Percentiles rank a stretch among this genome's conserved stretches.
These are phyloP conservation scores for Heliocidaris erythrogramma DNA, from an alignment of 35 echinoderm and acorn worm genomes.

Conservation along the genomic window DNA sequence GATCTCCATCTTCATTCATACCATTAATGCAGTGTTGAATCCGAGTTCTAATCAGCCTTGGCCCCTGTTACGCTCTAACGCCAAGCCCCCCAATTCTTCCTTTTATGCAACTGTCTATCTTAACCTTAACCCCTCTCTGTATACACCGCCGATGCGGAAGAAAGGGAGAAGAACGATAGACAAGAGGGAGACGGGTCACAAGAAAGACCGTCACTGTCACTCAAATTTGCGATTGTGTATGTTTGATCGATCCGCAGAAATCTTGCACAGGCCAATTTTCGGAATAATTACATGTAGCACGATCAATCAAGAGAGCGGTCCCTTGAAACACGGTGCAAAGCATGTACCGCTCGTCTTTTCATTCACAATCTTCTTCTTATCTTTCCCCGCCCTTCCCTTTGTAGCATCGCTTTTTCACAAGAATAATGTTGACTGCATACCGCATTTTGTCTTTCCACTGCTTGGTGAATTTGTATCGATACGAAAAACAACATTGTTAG, in stretches of 20 bases:
- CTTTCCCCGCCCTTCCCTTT: background rate
- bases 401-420: background rate
- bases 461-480: background rate
- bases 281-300: conserved; percentile 49
- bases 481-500: background rate
- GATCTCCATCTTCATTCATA: conserved; percentile 27
- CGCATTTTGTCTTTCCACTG: background rate
- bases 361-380: background rate
- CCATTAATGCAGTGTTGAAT: conserved; percentile 40
- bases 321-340: background rate
- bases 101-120: conserved; percentile 14
- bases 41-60: conserved; percentile 34
- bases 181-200: background rate
- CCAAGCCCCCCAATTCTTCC: background rate
- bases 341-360: background rate
- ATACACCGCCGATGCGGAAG: background rate
- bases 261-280: conserved; percentile 47
- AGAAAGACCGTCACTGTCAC: conserved; percentile 29
- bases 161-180: background rate
- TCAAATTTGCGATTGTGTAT: conserved; percentile 51
- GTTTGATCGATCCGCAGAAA: conserved; percentile 51
- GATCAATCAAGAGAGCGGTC: conserved; percentile 35
- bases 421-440: background rate
- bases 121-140: conserved; percentile 46
- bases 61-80: background rate